Percentiles rank a stretch among this genome's conserved stretches.
Conservation (phyloP, 2,113 vertebrate genomes). For the Rostratula benghalensis region DNA sequence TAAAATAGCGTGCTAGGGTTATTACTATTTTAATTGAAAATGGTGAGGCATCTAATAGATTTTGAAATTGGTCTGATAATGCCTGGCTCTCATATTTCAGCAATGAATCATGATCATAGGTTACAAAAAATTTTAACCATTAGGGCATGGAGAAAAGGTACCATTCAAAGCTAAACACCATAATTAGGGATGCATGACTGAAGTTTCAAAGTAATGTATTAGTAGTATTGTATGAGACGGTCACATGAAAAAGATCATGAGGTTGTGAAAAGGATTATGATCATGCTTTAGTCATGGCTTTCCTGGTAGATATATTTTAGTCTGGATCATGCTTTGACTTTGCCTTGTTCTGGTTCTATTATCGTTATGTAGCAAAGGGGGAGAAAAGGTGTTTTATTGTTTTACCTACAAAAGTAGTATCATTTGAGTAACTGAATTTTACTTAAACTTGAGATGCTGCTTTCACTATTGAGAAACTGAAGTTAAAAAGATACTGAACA, state of each 20-base stretch:
- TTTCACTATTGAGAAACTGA: background rate
- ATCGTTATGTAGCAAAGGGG: background rate
- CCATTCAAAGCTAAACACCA: slow-evolving; percentile 27
- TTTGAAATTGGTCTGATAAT: background rate
- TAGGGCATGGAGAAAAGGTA: slow-evolving; percentile 27
- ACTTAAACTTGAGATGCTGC: background rate
- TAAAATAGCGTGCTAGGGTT: background rate
- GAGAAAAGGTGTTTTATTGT: background rate
- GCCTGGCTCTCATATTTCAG: background rate
- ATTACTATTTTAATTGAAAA: background rate
- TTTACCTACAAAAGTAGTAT: background rate
- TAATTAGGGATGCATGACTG: slow-evolving; percentile 61
- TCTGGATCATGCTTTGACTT: background rate
- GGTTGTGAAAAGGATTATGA: slow-evolving; percentile 56
- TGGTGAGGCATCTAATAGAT: background rate
- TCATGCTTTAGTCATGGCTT: slow-evolving; percentile 54
- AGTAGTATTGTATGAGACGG: slow-evolving; percentile 34
- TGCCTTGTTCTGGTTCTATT: background rate
- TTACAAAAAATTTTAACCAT: background rate
- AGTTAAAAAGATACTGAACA: background rate
- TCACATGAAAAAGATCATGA: slow-evolving; percentile 68
- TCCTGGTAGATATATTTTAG: slow-evolving; percentile 8
- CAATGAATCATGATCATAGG: background rate
- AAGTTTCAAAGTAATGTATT: slow-evolving; percentile 42
- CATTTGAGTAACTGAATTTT: background rate